A percentile compares a stretch with the other conserved stretches of the same genome.
Conservation (phyloP, 2,888 invertebrate species). For the Xylocampa areola region DNA sequence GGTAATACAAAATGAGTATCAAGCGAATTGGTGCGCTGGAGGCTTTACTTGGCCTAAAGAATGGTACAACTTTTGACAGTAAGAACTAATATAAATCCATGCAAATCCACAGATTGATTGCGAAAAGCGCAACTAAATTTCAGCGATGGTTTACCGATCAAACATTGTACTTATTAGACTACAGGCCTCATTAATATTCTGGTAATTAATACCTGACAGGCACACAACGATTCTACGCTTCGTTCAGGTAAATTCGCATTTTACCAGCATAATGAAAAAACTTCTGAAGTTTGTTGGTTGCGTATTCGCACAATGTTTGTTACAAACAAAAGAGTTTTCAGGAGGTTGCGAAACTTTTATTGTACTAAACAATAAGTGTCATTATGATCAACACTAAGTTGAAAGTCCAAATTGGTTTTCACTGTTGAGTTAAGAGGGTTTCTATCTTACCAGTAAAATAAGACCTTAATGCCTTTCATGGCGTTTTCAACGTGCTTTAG, state of each 20-base stretch:
- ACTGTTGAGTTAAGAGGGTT: conserved; percentile 14
- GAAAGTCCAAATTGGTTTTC: conserved; percentile 31
- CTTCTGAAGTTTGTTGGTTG: conserved; percentile 27
- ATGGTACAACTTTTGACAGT: no score
- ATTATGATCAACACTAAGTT: conserved; percentile 16
- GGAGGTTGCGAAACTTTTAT: conserved; percentile 24
- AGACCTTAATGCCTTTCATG: no score
- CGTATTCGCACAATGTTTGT: conserved; percentile 30
- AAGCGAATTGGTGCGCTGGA: no score
- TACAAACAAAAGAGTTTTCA: conserved; percentile 35
- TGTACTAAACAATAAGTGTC: conserved; percentile 36
- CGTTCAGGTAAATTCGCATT: conserved; percentile 39
- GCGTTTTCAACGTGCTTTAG: no score
- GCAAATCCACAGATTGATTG: no score
- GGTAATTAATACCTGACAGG: conserved; percentile 13
- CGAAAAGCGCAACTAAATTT: no score
- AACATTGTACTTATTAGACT: no score
- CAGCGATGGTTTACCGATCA: no score
- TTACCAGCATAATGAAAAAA: conserved; percentile 50
- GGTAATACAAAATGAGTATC: no score
- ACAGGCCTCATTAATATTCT: background rate
- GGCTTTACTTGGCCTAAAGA: no score
- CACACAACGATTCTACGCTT: conserved; percentile 4
- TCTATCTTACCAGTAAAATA: background rate
- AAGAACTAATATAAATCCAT: no score